phyloP scores from a whole-genome alignment of 2,888 invertebrate genomes.

The Amblyteles armatorius region DNA sequence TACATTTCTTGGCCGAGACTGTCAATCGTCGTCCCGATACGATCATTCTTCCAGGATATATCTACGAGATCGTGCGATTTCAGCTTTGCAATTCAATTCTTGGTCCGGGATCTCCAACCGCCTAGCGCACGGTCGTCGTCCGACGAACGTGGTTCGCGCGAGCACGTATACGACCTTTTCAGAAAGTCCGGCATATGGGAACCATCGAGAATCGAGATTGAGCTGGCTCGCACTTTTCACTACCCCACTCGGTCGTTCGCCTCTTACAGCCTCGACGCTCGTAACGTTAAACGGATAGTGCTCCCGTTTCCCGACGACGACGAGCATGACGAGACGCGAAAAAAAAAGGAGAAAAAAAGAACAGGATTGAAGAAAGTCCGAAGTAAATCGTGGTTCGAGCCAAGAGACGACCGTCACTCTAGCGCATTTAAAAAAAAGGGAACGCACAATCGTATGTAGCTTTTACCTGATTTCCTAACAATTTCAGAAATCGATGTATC shows the following conservation, averaged over 20 bases:
- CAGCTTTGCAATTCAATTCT: slow-evolving; percentile 50
- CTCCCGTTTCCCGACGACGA: slow-evolving; percentile 17
- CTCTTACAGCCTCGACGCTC: slow-evolving; percentile 28
- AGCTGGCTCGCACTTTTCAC: slow-evolving; percentile 37
- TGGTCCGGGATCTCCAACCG: slow-evolving; percentile 11
- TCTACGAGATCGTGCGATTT: slow-evolving; percentile 31
- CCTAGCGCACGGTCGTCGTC: neutral
- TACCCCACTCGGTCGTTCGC: slow-evolving; percentile 24
- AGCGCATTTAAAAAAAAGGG: neutral
- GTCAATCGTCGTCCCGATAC: neutral
- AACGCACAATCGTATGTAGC: neutral
- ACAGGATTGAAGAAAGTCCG: slow-evolving; percentile 9
- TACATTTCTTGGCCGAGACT: neutral
- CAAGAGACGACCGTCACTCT: neutral
- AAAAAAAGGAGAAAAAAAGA: neutral
- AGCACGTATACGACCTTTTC: slow-evolving; percentile 33
- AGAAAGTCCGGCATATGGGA: slow-evolving; percentile 21
- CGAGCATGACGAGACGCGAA: slow-evolving; percentile 16
- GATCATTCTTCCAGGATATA: slow-evolving; percentile 31
- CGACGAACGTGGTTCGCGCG: slow-evolving; percentile 21
- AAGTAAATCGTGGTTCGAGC: slow-evolving; percentile 17
- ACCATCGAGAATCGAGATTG: slow-evolving; percentile 50
- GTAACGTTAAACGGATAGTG: slow-evolving; percentile 38
- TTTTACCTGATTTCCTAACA: neutral
- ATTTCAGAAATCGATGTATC: too few species aligned